Conservation (phyloP, 1,140 invertebrate species). For the Cydia amplana region DNA sequence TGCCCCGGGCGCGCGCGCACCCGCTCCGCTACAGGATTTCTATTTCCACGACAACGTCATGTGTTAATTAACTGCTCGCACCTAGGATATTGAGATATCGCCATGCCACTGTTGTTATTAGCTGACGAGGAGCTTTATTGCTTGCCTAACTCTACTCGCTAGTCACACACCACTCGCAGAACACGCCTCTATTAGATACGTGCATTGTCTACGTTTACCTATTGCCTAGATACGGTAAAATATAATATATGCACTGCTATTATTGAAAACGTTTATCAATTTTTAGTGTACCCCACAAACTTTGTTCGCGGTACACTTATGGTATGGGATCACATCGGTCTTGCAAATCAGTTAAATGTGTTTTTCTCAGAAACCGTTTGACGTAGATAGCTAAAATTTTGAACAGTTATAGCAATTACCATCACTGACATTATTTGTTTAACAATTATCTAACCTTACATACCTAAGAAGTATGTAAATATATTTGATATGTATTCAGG, state of each 20-base stretch:
- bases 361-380: too few relatives aligned
- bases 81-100: conserved; percentile 78
- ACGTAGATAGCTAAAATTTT: too few relatives aligned
- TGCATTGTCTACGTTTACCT: conserved; percentile 38
- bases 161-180: conserved; percentile 44
- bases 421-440: too few relatives aligned
- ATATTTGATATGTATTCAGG: too few relatives aligned
- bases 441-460: too few relatives aligned
- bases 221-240: conserved; percentile 33
- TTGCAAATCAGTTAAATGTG: too few relatives aligned
- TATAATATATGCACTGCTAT: background rate
- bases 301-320: too few relatives aligned
- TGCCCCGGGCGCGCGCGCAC: conserved; percentile 67
- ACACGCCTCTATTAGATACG: conserved; percentile 46
- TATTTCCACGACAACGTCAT: conserved; percentile 77
- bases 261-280: background rate
- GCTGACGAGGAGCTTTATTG: conserved; percentile 74
- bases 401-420: too few relatives aligned
- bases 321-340: too few relatives aligned
- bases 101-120: conserved; percentile 77
- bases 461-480: too few relatives aligned
- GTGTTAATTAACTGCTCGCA: conserved; percentile 78
- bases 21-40: conserved; percentile 72
- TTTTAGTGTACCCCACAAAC: too few relatives aligned
- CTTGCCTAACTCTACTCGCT: conserved; percentile 50